These are phyloP conservation scores for Perca fluviatilis DNA, from an alignment of 2,113 vertebrate genomes.

Conservation along the genomic window DNA sequence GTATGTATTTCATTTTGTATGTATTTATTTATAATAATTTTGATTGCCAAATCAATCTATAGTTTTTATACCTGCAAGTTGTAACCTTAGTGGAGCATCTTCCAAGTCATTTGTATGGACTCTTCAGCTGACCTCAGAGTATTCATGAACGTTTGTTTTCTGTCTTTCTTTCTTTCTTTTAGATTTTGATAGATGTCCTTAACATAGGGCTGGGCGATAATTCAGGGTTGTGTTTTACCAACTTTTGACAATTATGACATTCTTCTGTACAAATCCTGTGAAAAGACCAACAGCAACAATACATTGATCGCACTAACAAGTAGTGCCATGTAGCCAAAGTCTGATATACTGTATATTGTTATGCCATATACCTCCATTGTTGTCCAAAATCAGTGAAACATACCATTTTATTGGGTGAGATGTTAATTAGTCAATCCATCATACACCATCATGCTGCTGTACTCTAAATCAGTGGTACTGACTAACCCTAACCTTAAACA, in stretches of 20 bases:
- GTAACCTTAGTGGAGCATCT: slow-evolving; percentile 46
- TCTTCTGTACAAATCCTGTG: not conserved
- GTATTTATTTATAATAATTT: slow-evolving; percentile 73
- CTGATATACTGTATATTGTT: not conserved
- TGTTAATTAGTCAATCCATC: not conserved
- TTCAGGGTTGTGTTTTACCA: slow-evolving; percentile 1
- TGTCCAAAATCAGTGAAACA: slow-evolving; percentile 3
- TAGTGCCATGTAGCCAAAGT: not conserved
- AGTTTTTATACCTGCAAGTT: slow-evolving; percentile 71
- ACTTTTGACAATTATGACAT: not conserved
- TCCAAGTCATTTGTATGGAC: slow-evolving; percentile 50
- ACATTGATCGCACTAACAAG: not conserved
- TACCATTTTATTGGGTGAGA: not conserved
- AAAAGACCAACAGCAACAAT: slow-evolving; percentile 22
- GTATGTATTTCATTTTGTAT: slow-evolving; percentile 71
- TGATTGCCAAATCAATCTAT: slow-evolving; percentile 64
- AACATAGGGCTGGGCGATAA: slow-evolving; percentile 7
- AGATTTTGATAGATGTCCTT: slow-evolving; percentile 2
- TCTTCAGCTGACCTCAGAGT: slow-evolving; percentile 63
- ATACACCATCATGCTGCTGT: not conserved
- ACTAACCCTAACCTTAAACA: too few relatives aligned
- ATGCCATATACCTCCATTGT: not conserved
- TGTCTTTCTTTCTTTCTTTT: slow-evolving; percentile 21
- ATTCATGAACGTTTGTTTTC: slow-evolving; percentile 20
- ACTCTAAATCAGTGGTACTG: too few relatives aligned